These are phyloP conservation scores for Plectus sambesii DNA, from an alignment of 1,140 invertebrate genomes.

Conservation along the genomic window DNA sequence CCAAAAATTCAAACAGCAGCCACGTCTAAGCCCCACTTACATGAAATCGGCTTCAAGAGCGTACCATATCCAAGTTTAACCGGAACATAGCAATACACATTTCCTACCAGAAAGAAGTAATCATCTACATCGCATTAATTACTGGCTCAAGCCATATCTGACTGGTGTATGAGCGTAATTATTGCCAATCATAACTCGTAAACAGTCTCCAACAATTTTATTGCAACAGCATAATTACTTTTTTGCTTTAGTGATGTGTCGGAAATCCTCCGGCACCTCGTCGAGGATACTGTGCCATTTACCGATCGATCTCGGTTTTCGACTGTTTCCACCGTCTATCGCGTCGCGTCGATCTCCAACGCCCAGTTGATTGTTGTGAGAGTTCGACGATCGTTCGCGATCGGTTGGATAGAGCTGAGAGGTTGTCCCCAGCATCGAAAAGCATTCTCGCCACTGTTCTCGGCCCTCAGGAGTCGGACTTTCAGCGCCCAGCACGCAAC, in stretches of 20 bases:
- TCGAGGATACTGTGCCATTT: conserved; percentile 37
- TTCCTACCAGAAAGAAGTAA: no score
- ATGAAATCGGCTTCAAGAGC: no score
- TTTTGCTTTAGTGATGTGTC: conserved; percentile 41
- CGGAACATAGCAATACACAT: no score
- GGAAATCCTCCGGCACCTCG: conserved; percentile 36
- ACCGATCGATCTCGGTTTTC: conserved; percentile 20
- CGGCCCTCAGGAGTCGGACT: conserved; percentile 63
- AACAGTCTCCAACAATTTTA: no score
- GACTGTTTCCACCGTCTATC: conserved; percentile 6
- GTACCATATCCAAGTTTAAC: no score
- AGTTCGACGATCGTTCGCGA: conserved; percentile 2
- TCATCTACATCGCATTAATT: no score
- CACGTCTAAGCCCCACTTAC: no score
- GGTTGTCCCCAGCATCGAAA: conserved; percentile 8
- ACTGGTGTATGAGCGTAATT: no score
- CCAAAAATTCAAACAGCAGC: no score
- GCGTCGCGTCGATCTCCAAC: neutral
- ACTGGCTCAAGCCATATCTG: no score
- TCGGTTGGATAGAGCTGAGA: neutral
- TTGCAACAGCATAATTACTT: conserved; percentile 30
- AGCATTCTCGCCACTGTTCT: conserved; percentile 62
- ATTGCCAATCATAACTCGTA: no score
- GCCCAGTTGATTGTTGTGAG: neutral
- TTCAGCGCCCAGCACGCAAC: conserved; percentile 63